Evolutionary conservation across 2,888 invertebrate species (phyloP), one percentile per base, ranked within the genome.

Genomic region (Liopterus haemorrhoidalis): DNA sequence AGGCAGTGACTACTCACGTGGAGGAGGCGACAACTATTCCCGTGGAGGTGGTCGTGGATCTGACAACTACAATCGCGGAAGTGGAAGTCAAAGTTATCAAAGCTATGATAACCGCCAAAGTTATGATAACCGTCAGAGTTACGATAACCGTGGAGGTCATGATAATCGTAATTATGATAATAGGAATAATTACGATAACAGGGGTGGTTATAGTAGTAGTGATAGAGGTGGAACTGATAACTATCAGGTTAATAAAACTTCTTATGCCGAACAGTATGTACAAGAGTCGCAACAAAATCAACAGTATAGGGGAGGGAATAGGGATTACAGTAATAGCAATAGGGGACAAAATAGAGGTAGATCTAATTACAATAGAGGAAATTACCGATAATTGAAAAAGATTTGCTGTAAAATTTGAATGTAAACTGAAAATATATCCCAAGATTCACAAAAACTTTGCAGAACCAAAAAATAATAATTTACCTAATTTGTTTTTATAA

Each of bases 181-280:
- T 38, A 49, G 50, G 22, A 42, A 48, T 5, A 50, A 49, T 28
- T 41, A 53, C n/a, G 54, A 54, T 9, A 37, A 55, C 44, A 50
- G 50, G 38, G 49, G 53, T 36, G 41, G 44, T 28, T 48, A 49
- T 12, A 42, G 45, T 32, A 55, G 57, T 31, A 51, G 55, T 9
- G 52, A 56, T 16, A 50, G 54, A 33, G 52, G 54, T 21, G 44
- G 54, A 28, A 57, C 54, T 38, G 68, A 69, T 52, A 61, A 61
- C 42, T 68, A 64, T 56, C 66, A 66, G 59, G 59, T 59, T 36
- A 63, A 60, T 49, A 64, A 60, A 44, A 58, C 59, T 0, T 65
- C 63, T 2, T 68, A 69, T 51, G 65, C 68, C 3, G 69, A 69
- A 58, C 67, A 69, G 46, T 69, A 68, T 49, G 68, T 67, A 6